Percentiles rank a stretch among this genome's conserved stretches.
phyloP scores from a whole-genome alignment of 2,888 invertebrate species.

The Lycophotia porphyrea region DNA sequence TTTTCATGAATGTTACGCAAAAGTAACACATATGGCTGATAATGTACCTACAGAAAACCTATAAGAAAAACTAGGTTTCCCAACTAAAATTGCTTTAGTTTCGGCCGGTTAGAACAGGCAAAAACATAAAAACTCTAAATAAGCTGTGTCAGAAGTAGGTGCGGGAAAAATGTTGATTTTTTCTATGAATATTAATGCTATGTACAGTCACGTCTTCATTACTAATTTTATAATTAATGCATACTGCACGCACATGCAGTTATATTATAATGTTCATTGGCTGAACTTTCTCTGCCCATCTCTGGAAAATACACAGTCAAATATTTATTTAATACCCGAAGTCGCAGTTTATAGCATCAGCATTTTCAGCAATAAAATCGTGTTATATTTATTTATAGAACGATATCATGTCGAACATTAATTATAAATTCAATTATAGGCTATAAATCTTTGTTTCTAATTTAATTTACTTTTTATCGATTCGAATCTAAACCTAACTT shows the following conservation, averaged over 20 bases:
- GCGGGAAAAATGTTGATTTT: conserved; percentile 1
- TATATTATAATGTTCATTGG: conserved; percentile 20
- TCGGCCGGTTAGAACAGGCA: conserved; percentile 12
- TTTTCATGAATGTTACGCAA: conserved; percentile 12
- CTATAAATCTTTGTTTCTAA: conserved; percentile 66
- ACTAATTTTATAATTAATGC: conserved; percentile 27
- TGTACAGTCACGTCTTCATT: conserved; percentile 26
- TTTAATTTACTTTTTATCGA: conserved; percentile 57
- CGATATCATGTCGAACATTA: conserved; percentile 41
- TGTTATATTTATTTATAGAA: conserved; percentile 65
- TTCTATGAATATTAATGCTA: conserved; percentile 27
- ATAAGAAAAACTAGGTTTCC: conserved; percentile 31
- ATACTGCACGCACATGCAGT: conserved; percentile 15
- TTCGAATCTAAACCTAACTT: conserved; percentile 60
- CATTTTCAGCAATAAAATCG: conserved; percentile 64
- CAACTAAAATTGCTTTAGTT: conserved; percentile 41
- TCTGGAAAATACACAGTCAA: conserved; percentile 26
- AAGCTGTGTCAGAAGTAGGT: conserved; percentile 19
- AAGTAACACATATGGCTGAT: conserved; percentile 11
- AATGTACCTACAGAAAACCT: conserved; percentile 12
- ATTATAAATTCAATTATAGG: conserved; percentile 61
- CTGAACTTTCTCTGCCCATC: conserved; percentile 11
- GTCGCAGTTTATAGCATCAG: not conserved
- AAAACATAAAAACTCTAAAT: conserved; percentile 41
- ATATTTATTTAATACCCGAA: conserved; percentile 35